Evolutionary conservation across 2,888 invertebrate species (phyloP).

Genomic region (Diaphora mendica): DNA sequence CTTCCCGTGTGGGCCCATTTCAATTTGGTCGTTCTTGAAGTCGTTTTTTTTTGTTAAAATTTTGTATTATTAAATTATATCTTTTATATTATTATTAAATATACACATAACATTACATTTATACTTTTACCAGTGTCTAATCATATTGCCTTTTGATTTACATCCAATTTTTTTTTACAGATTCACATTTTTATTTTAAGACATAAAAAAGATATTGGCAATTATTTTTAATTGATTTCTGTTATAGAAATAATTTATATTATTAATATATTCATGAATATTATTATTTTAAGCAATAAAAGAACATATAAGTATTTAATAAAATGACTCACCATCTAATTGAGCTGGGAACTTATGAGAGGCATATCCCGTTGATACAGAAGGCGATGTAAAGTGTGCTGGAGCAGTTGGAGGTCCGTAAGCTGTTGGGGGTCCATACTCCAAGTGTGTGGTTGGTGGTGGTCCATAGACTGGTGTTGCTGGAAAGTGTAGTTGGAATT

Average conservation of each 20-base stretch:
- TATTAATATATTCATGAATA: background rate
- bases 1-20: no score
- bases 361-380: slow-evolving; percentile 75
- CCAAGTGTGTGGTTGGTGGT: slow-evolving; percentile 70
- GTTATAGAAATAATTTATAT: background rate
- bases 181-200: background rate
- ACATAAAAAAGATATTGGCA: background rate
- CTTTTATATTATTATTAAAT: no score
- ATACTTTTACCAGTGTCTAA: background rate
- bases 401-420: slow-evolving; percentile 80
- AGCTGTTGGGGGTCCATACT: slow-evolving; percentile 72
- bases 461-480: slow-evolving; percentile 75
- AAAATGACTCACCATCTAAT: slow-evolving; percentile 70
- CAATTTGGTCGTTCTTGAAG: no score
- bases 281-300: background rate
- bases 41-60: no score
- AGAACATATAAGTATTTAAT: background rate
- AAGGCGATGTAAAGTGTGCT: slow-evolving; percentile 73
- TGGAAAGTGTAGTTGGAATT: slow-evolving; percentile 53
- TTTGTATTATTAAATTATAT: no score
- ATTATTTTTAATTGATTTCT: background rate
- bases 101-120: background rate
- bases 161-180: background rate
- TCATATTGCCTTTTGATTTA: background rate
- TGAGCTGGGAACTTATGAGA: slow-evolving; percentile 79